Evolutionary conservation across 1,140 invertebrate species (phyloP), one percentile per base, ranked within the genome.

Genomic region (Cherax destructor): DNA sequence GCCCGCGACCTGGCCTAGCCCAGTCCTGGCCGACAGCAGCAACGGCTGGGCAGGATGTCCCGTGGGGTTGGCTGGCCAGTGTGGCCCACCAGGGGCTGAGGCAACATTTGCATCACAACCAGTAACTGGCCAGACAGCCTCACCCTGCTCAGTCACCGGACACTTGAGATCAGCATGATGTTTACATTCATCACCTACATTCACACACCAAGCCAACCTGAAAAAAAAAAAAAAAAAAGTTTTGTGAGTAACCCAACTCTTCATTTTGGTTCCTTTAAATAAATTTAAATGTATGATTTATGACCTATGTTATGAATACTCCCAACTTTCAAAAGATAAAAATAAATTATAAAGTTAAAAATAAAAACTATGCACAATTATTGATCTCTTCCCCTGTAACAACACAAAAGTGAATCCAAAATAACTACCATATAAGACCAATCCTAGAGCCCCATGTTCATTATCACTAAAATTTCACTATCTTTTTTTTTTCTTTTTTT

Each of bases 51-150:
- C 83, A 85, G 83, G 72, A 91, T 84, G 83, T 72, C 89, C 61
- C 79, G 89, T 91, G 89, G 83, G 89, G 89, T 91, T 91, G 89
- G 89, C 89, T 91, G 89, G 77, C 89, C 89, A 91, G 89, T 85
- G 89, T 76, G 89, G 89, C 89, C 89, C 89, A 91, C 89, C 89
- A 91, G 89, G 89, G 89, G 89, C 89, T 85, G 89, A 91, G 89
- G 89, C 89, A 91, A 91, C 76, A 91, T 76, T 91, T 91, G 89
- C 89, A 91, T 91, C 89, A 91, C 89, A 91, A 91, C 89, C 89
- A 91, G 59, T 72, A 91, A 76, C 89, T 91, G 89, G 89, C 89
- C 89, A 91, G 89, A 79, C 89, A 91, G 89, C 89, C 89, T 91
- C 89, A 91, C 89, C 89, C 89, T 83, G 83, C 76, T 61, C 41